Conservation (phyloP, 2,888 invertebrate species). For the Panopea generosa region DNA sequence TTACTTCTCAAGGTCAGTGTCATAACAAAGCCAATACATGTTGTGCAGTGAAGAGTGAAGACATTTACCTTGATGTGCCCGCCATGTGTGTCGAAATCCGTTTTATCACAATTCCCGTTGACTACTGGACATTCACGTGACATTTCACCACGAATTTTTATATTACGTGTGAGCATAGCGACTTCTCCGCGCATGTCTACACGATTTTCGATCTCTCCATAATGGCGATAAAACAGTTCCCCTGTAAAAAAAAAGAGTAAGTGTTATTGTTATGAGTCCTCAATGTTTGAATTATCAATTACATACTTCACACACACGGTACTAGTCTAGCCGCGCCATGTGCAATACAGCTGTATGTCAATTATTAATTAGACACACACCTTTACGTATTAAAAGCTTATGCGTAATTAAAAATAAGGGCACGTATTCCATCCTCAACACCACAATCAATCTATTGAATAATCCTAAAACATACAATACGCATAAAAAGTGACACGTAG, state of each 20-base stretch:
- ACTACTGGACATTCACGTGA: slow-evolving; percentile 27
- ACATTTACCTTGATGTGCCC: slow-evolving; percentile 44
- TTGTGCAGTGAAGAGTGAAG: not conserved
- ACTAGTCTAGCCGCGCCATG: no score
- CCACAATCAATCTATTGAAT: no score
- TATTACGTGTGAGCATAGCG: slow-evolving; percentile 43
- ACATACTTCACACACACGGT: no score
- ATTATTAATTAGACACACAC: no score
- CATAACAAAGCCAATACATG: not conserved
- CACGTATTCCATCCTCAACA: no score
- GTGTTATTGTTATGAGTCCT: no score
- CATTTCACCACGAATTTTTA: slow-evolving; percentile 40
- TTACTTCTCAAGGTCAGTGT: no score
- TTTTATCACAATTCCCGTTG: slow-evolving; percentile 40
- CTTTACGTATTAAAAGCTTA: no score
- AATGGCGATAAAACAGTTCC: slow-evolving; percentile 46
- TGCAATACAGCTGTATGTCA: no score
- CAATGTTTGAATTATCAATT: not conserved
- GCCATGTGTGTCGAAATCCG: slow-evolving; percentile 31
- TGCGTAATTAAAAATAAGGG: no score
- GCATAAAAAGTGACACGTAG: no score
- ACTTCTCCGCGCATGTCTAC: slow-evolving; percentile 58
- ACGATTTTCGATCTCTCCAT: slow-evolving; percentile 46
- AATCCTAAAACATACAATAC: no score
- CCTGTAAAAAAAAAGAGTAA: slow-evolving; percentile 31